Evolutionary conservation across 2,888 invertebrate species (phyloP).

Genomic region (Graphium colonna): DNA sequence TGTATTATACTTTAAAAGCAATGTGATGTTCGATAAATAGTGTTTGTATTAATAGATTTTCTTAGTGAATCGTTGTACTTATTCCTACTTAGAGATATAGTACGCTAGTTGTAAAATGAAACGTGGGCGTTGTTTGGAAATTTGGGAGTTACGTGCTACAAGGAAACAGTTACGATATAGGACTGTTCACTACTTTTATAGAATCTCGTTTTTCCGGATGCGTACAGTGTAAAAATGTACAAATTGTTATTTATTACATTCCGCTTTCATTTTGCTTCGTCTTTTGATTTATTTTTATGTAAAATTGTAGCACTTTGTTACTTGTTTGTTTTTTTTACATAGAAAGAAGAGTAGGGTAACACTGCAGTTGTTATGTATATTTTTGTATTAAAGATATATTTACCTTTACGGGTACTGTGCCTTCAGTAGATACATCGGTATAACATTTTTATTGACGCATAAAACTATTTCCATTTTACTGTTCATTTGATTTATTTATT

Average conservation of each 20-base stretch:
- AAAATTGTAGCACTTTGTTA: not conserved
- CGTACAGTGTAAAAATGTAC: not conserved
- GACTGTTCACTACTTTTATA: not conserved
- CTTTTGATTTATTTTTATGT: not conserved
- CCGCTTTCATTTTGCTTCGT: slow-evolving; percentile 13
- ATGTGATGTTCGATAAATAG: slow-evolving; percentile 4
- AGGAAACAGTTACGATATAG: not conserved
- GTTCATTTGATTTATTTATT: slow-evolving; percentile 1
- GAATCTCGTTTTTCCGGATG: slow-evolving; percentile 1
- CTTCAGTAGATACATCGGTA: not conserved
- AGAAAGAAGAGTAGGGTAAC: not conserved
- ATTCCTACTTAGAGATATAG: not conserved
- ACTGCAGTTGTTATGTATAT: not conserved
- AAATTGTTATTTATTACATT: not conserved
- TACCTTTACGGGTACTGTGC: slow-evolving; percentile 4
- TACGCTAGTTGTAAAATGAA: not conserved
- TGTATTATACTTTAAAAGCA: slow-evolving; percentile 10
- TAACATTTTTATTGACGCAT: not conserved
- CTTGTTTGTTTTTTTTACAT: not conserved
- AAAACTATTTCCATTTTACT: not conserved
- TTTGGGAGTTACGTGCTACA: not conserved
- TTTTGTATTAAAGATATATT: not conserved
- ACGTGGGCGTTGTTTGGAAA: not conserved
- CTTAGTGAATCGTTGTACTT: slow-evolving; percentile 6
- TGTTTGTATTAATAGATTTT: not conserved